Conservation (phyloP, 2,888 invertebrate genomes). For the Chouioia cunea region DNA sequence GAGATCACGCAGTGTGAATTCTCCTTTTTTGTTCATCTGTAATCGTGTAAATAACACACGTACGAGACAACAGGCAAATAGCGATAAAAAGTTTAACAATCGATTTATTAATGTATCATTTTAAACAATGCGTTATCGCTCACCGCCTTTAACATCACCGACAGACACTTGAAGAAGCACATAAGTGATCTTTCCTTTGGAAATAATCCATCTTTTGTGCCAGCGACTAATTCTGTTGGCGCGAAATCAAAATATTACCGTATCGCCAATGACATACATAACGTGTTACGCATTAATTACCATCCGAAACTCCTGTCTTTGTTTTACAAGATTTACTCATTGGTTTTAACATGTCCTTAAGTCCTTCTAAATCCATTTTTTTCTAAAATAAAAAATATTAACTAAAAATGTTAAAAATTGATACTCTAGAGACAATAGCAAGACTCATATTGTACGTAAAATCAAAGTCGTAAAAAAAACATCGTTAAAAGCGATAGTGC, state of each 20-base stretch:
- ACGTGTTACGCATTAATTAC: constrained; percentile 9
- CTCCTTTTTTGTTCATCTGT: constrained; percentile 37
- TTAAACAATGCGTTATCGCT: background rate
- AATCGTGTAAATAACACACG: background rate
- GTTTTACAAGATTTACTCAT: constrained; percentile 37
- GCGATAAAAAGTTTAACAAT: too few species aligned
- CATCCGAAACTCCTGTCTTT: constrained; percentile 34
- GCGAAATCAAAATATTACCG: background rate
- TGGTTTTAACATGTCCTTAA: constrained; percentile 20
- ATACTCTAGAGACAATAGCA: too few species aligned
- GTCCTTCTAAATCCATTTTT: constrained; percentile 30
- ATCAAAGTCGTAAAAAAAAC: too few species aligned
- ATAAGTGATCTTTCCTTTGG: constrained; percentile 24
- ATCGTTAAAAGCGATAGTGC: too few species aligned
- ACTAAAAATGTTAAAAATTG: too few species aligned
- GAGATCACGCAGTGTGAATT: background rate
- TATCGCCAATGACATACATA: background rate
- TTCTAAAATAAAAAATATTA: constrained; percentile 8
- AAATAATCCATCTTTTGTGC: constrained; percentile 25
- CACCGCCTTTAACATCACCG: constrained; percentile 35
- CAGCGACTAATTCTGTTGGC: constrained; percentile 14
- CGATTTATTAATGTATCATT: too few species aligned
- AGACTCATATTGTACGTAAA: too few species aligned
- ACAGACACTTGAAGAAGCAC: constrained; percentile 44
- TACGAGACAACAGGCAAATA: too few species aligned